Percentiles rank a stretch among this genome's conserved stretches.
phyloP scores from a whole-genome alignment of 2,888 invertebrate species.

The Sclerodermus sp. region DNA sequence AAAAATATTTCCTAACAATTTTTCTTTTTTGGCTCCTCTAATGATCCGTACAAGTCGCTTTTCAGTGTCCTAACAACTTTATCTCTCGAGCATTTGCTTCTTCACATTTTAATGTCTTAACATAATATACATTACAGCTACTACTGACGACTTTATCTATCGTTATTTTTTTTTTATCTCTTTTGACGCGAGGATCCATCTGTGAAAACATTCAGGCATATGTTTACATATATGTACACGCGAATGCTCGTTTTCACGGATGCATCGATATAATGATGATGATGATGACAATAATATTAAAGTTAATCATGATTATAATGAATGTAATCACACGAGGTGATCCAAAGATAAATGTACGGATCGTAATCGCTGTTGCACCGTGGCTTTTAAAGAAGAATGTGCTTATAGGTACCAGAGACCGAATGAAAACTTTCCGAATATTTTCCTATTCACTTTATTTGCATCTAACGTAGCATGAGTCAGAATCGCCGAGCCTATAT shows the following conservation, averaged over 20 bases:
- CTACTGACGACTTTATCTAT: slow-evolving; percentile 20
- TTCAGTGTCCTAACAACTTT: slow-evolving; percentile 49
- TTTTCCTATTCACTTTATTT: slow-evolving; percentile 17
- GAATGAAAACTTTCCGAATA: slow-evolving; percentile 12
- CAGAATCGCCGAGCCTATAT: slow-evolving; percentile 38
- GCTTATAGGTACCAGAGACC: slow-evolving; percentile 30
- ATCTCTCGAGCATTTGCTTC: slow-evolving; percentile 43
- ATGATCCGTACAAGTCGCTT: slow-evolving; percentile 48
- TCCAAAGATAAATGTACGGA: slow-evolving; percentile 29
- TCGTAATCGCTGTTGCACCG: slow-evolving; percentile 36
- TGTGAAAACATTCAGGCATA: slow-evolving; percentile 18
- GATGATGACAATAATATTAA: too few relatives aligned
- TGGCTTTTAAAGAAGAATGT: slow-evolving; percentile 38
- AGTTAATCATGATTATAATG: slow-evolving; percentile 16
- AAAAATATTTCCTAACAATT: slow-evolving; percentile 43
- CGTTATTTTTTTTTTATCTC: slow-evolving; percentile 6
- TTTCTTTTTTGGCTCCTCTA: slow-evolving; percentile 51
- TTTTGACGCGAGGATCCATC: slow-evolving; percentile 13
- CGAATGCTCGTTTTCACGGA: slow-evolving; percentile 18
- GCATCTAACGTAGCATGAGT: slow-evolving; percentile 46
- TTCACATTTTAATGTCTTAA: slow-evolving; percentile 27
- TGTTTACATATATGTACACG: not conserved
- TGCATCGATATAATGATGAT: too few relatives aligned
- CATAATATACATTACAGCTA: slow-evolving; percentile 21
- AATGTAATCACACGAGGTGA: slow-evolving; percentile 22